phyloP scores from a whole-genome alignment of 2,113 vertebrate genomes.

The Ochotona curzoniae region DNA sequence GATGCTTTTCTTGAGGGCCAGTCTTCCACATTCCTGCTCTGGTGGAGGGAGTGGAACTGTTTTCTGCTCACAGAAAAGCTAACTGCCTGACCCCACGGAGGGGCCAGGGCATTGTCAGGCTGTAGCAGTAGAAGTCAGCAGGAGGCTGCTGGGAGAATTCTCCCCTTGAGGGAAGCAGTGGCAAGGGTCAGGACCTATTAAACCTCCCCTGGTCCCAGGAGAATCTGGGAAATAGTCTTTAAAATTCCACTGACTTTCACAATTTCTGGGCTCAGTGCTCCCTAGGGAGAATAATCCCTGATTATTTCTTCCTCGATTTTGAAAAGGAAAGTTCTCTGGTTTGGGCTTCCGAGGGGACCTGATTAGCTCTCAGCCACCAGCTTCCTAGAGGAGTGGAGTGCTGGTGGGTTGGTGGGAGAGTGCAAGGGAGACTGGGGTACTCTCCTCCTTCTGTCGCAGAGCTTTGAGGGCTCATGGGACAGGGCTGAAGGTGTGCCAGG shows the following conservation, averaged over 20 bases:
- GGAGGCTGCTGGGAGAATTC: neutral
- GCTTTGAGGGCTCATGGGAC: neutral
- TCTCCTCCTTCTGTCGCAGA: neutral
- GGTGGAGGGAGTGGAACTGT: neutral
- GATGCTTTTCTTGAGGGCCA: neutral
- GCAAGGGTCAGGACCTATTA: neutral
- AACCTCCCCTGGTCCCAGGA: neutral
- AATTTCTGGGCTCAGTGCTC: slow-evolving; percentile 33
- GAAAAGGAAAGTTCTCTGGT: neutral
- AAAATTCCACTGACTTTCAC: slow-evolving; percentile 20
- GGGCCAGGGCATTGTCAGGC: slow-evolving; percentile 1
- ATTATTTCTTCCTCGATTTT: slow-evolving; percentile 36
- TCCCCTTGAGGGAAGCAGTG: neutral
- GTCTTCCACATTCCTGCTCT: neutral
- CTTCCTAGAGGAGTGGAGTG: neutral
- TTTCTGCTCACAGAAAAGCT: neutral
- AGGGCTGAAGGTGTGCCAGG: neutral
- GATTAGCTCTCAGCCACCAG: neutral
- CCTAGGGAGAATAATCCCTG: neutral
- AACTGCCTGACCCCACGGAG: neutral
- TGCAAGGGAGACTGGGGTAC: too few relatives aligned
- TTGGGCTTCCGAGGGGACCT: slow-evolving; percentile 4
- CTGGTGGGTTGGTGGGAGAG: too few relatives aligned
- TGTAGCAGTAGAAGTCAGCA: neutral
- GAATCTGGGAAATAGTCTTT: slow-evolving; percentile 24